Evolutionary conservation across 37 sponge, comb jelly and placozoan species (phyloP).

Genomic region (Ianthella basta): DNA sequence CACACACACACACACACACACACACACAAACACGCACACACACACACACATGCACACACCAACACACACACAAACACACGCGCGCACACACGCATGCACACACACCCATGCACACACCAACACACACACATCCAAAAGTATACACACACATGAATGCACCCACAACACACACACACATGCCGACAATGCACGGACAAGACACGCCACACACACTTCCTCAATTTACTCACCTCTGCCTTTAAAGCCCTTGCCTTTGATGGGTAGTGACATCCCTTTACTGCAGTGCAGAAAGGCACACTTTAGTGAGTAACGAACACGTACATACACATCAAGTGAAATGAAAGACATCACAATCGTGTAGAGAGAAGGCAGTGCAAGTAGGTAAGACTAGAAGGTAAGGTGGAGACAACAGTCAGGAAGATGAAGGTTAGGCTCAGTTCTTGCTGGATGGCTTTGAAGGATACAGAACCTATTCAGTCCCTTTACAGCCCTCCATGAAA

Average conservation of each 20-base stretch:
- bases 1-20: conserved; percentile 14
- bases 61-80: conserved; percentile 12
- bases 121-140: neutral
- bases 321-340: neutral
- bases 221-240: neutral
- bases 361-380: neutral
- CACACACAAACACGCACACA: conserved; percentile 17
- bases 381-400: too few relatives aligned
- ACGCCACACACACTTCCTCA: neutral
- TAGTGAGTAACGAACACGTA: neutral
- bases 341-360: neutral
- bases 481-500: too few relatives aligned
- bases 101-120: conserved; percentile 12
- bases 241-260: neutral
- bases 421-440: too few relatives aligned
- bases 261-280: neutral
- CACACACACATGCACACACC: conserved; percentile 8
- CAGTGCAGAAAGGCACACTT: neutral
- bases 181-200: neutral
- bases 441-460: too few relatives aligned
- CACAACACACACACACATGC: neutral
- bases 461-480: too few relatives aligned
- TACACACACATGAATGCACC: conserved; percentile 7
- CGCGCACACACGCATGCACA: conserved; percentile 13
- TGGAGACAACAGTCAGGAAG: too few relatives aligned